Conservation (phyloP, 2,888 invertebrate species). For the Nephrotoma guestfalica region DNA sequence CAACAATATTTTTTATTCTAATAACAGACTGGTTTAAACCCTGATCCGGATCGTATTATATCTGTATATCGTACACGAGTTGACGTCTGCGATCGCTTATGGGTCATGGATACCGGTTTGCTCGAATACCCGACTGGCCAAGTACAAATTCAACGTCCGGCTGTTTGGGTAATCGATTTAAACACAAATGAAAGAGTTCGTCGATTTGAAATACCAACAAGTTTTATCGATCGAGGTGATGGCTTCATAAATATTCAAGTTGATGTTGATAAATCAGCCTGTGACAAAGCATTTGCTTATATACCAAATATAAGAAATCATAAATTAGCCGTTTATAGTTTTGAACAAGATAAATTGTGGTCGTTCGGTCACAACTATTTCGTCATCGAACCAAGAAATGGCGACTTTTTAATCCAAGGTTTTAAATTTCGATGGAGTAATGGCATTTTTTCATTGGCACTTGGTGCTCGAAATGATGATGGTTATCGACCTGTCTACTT, state of each 20-base stretch:
- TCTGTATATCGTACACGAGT: slow-evolving; percentile 57
- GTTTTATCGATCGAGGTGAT: slow-evolving; percentile 20
- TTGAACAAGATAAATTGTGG: slow-evolving; percentile 49
- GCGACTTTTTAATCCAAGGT: slow-evolving; percentile 53
- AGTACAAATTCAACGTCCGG: slow-evolving; percentile 37
- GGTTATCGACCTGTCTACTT: slow-evolving; percentile 53
- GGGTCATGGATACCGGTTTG: slow-evolving; percentile 66
- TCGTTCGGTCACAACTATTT: slow-evolving; percentile 56
- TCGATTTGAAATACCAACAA: slow-evolving; percentile 34
- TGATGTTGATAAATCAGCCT: slow-evolving; percentile 41
- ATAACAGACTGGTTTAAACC: slow-evolving; percentile 11
- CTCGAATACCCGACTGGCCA: slow-evolving; percentile 47
- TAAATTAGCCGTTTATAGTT: slow-evolving; percentile 35
- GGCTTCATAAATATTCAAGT: slow-evolving; percentile 51
- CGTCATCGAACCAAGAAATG: slow-evolving; percentile 52
- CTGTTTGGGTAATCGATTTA: slow-evolving; percentile 52
- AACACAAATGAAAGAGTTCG: slow-evolving; percentile 43
- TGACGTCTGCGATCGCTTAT: slow-evolving; percentile 57
- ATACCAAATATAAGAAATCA: slow-evolving; percentile 36
- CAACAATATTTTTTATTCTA: neutral
- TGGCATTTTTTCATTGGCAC: slow-evolving; percentile 57
- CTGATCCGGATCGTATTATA: slow-evolving; percentile 30
- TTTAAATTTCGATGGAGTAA: slow-evolving; percentile 66
- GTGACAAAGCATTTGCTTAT: slow-evolving; percentile 53
- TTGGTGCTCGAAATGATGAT: slow-evolving; percentile 37